A percentile compares a stretch with the other conserved stretches of the same genome.
These are phyloP conservation scores for Meandrina meandrites DNA, from an alignment of 92 coral and sea anemone species.

Conservation along the genomic window DNA sequence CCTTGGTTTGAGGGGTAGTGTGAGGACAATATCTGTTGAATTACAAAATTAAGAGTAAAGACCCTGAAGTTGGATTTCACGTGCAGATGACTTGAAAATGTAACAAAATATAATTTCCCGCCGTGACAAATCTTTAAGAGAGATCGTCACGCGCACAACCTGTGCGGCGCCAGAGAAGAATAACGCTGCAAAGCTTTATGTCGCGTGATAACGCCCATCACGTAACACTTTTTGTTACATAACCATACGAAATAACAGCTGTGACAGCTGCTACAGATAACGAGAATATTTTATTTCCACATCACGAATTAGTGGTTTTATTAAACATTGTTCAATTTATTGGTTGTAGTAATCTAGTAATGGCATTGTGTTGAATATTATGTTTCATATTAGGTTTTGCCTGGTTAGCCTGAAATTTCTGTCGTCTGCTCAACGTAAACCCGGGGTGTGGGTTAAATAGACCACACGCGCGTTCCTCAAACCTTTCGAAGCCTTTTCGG, in stretches of 20 bases:
- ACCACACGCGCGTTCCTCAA: too few relatives aligned
- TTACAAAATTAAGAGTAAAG: not conserved
- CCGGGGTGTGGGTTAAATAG: not conserved
- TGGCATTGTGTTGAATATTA: constrained; percentile 1
- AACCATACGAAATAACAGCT: not conserved
- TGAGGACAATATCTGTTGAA: not conserved
- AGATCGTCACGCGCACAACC: not conserved
- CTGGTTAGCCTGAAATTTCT: not conserved
- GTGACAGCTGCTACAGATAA: not conserved
- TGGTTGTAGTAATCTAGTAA: constrained; percentile 5
- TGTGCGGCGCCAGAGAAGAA: not conserved
- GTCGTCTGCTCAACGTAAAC: not conserved
- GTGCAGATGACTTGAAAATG: not conserved
- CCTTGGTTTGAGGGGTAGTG: not conserved
- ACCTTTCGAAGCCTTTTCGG: too few relatives aligned
- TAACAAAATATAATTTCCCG: too few relatives aligned
- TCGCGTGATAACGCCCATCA: not conserved
- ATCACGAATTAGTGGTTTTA: not conserved
- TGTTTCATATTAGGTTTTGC: not conserved
- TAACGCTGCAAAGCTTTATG: not conserved
- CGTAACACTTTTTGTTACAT: not conserved
- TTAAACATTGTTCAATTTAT: not conserved
- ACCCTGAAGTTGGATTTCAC: not conserved
- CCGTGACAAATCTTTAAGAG: not conserved
- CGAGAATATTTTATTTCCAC: constrained; percentile 25